Evolutionary conservation across 1,140 invertebrate genomes (phyloP), one percentile per base, ranked within the genome.

Genomic region (Magallana ariakensis): DNA sequence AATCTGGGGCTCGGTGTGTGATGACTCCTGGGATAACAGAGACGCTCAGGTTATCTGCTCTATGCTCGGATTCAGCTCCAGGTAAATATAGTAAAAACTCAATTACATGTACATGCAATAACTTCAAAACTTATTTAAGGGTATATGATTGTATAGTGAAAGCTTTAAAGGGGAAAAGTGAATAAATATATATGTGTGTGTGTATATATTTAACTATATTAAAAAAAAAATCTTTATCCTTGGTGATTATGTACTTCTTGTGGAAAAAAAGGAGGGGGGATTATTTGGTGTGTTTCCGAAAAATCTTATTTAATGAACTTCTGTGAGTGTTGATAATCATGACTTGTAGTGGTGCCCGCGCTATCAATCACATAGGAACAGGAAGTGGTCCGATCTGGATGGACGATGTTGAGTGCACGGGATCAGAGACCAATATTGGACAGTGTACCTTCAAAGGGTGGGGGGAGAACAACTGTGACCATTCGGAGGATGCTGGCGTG

Each of bases 391-490:
- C 90, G 1, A 95, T 96, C 55, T 95, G 96, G 92, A 96, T 97
- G 92, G 97, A 97, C 91, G 96, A 97, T 87, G 93, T 97, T 0
- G 94, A 95, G 26, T 97, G 97, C 91, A 91, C 92, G 0, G 97
- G 97, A 9, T 96, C 96, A 89, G 97, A 97, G 93, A 95, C 95
- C 0, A 95, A 96, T 1, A 90, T 97, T 0, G 95, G 95, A 46
- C 95, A 97, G 85, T 97, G 97, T 92, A 94, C 96, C 70, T 97
- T 97, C 90, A 96, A 96, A 60, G 97, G 97, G 5, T 97, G 97
- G 97, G 96, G 96, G 80, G 95, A 96, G 1, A 96, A 97, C 91
- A 96, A 97, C 91, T 97, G 97, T 91, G 94, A 94, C 33, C 95
- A 96, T 10, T 95, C 96, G 89, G 96, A 97, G 93, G 97, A 96